These are phyloP conservation scores for Bombyx mandarina DNA, from an alignment of 1,140 invertebrate genomes.

Conservation along the genomic window DNA sequence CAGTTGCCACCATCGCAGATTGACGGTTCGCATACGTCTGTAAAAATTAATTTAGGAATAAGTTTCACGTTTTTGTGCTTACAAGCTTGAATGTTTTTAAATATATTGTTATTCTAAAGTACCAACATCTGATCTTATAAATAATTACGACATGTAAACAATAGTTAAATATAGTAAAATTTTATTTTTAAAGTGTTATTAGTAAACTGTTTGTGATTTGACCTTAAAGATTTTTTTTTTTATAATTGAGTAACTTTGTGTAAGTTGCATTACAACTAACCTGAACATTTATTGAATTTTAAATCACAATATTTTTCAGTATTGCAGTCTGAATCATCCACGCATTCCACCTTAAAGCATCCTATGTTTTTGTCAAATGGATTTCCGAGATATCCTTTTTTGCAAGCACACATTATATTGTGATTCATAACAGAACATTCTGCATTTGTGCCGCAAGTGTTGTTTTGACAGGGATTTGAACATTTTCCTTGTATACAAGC, in stretches of 20 bases:
- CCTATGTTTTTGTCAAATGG: constrained; percentile 79
- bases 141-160: constrained; percentile 1
- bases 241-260: no score
- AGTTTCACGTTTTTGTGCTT: constrained; percentile 8
- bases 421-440: constrained; percentile 81
- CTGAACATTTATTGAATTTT: constrained; percentile 83
- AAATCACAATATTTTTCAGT: constrained; percentile 81
- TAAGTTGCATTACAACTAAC: constrained; percentile 44
- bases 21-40: constrained; percentile 82
- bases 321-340: constrained; percentile 81
- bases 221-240: no score
- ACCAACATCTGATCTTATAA: background rate
- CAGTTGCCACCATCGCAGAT: constrained; percentile 84
- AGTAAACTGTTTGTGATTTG: no score
- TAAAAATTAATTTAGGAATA: constrained; percentile 24
- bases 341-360: constrained; percentile 89
- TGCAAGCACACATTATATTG: constrained; percentile 79
- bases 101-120: background rate
- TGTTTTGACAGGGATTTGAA: constrained; percentile 79
- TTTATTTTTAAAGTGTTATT: no score
- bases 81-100: background rate
- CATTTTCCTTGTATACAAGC: constrained; percentile 82
- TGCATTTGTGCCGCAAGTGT: constrained; percentile 81
- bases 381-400: constrained; percentile 85
- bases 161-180: background rate